phyloP scores from a whole-genome alignment of 2,113 vertebrate species.

The Eulemur rufifrons region DNA sequence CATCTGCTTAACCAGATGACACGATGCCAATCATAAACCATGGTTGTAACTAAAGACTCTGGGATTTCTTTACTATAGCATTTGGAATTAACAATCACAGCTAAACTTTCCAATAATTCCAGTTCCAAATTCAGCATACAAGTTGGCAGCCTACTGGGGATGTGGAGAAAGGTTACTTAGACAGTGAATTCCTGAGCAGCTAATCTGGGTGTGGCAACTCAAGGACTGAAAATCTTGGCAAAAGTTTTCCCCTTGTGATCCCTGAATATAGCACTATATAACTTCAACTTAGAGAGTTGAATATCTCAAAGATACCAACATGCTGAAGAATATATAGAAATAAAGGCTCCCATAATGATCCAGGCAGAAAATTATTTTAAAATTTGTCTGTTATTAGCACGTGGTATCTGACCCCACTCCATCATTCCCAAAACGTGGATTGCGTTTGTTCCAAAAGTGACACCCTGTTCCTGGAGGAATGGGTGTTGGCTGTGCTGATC shows the following conservation, averaged over 20 bases:
- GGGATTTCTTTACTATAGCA: neutral
- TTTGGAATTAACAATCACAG: slow-evolving; percentile 8
- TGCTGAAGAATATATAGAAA: neutral
- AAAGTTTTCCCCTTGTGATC: neutral
- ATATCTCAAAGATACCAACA: slow-evolving; percentile 6
- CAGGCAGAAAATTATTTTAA: slow-evolving; percentile 38
- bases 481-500: slow-evolving; percentile 52
- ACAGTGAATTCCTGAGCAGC: neutral
- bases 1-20: neutral
- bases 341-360: slow-evolving; percentile 23
- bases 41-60: neutral
- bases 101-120: neutral
- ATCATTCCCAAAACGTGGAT: neutral
- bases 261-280: neutral
- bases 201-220: neutral
- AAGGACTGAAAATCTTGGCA: neutral
- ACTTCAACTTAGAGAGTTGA: neutral
- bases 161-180: neutral
- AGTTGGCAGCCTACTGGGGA: neutral
- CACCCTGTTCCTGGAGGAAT: slow-evolving; percentile 67
- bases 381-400: neutral
- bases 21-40: neutral
- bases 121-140: slow-evolving; percentile 26
- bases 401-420: neutral
- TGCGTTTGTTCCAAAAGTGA: slow-evolving; percentile 44